Conservation (phyloP, 2,888 invertebrate genomes). For the Leptopilina syphax region DNA sequence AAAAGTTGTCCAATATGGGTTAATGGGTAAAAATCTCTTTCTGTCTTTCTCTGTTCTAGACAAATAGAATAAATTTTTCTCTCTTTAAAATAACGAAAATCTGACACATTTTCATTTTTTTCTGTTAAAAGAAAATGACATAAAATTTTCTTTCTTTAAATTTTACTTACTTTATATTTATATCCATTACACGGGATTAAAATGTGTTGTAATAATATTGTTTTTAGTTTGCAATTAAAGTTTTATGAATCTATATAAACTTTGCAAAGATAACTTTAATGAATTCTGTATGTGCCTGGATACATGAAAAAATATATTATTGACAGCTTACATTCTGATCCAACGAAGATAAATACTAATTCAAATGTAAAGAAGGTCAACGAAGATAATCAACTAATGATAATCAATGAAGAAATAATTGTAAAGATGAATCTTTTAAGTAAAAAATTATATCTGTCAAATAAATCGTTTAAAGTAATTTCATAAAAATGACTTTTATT, state of each 20-base stretch:
- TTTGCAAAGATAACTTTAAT: slow-evolving; percentile 1
- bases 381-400: slow-evolving; percentile 17
- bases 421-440: slow-evolving; percentile 1
- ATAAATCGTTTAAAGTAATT: slow-evolving; percentile 15
- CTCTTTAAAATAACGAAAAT: too few relatives aligned
- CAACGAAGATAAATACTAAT: slow-evolving; percentile 25
- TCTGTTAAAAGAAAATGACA: too few relatives aligned
- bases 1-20: too few relatives aligned
- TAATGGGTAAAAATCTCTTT: too few relatives aligned
- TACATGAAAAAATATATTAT: neutral
- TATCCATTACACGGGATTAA: too few relatives aligned
- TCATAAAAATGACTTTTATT: neutral
- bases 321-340: slow-evolving; percentile 20
- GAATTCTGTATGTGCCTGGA: neutral
- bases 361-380: slow-evolving; percentile 19
- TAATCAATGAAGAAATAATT: slow-evolving; percentile 15
- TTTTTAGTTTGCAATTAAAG: slow-evolving; percentile 11
- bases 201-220: neutral
- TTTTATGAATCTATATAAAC: slow-evolving; percentile 8
- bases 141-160: too few relatives aligned
- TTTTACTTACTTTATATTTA: too few relatives aligned
- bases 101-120: too few relatives aligned
- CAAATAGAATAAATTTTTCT: too few relatives aligned
- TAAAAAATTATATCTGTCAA: neutral
- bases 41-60: too few relatives aligned